Base-by-base conservation (phyloP, 1,140 invertebrate species). In the Stratiolaelaps scimitus region DNA sequence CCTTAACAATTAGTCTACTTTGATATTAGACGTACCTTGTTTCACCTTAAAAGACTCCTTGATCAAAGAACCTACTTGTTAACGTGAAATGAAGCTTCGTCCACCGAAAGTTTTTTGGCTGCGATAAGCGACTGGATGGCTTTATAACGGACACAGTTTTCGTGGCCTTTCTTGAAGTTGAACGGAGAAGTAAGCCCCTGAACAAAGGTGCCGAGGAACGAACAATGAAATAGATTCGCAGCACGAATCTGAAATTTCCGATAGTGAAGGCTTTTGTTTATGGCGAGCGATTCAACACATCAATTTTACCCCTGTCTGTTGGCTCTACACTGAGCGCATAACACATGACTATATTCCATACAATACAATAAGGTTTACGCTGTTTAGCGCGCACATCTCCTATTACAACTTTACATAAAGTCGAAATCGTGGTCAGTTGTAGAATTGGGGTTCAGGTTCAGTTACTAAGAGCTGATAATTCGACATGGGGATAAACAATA, bases 161-260 rank as follows among this genome's bases (percentile, higher is more conserved):
- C 34, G 77, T 92, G 88, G 15, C 78, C 75, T 73, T 85, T 73
- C 72, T 83, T 84, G 46, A 92, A 79, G 72, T 85, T 83, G 28
- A 83, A 82, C n/a, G 80, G 77, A 0, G 84, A 84, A 0, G 85
- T 84, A 75, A 85, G 82, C 1, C 89, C 89, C 72, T 87, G 83
- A 0, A 82, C 74, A 73, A 84, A 80, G 0, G 90, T 85, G 71
- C 86, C 85, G 2, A 87, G 64, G 71, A 89, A 91, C 66, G 88
- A 90, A 73, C 92, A 97, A 76, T 93, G 89, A 0, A 87, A 85
- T 6, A 95, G 77, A 76, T 92, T 94, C 0, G 91, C 90, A 45
- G 78, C 78, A 65, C 78, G 68, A 47, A 79, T 76, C 77, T 79
- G 69, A 26, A 71, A 69, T 60, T 40, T 40, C 10, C 5, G 5